Evolutionary conservation across 2,113 vertebrate genomes (phyloP).

Genomic region (Morone chrysops): DNA sequence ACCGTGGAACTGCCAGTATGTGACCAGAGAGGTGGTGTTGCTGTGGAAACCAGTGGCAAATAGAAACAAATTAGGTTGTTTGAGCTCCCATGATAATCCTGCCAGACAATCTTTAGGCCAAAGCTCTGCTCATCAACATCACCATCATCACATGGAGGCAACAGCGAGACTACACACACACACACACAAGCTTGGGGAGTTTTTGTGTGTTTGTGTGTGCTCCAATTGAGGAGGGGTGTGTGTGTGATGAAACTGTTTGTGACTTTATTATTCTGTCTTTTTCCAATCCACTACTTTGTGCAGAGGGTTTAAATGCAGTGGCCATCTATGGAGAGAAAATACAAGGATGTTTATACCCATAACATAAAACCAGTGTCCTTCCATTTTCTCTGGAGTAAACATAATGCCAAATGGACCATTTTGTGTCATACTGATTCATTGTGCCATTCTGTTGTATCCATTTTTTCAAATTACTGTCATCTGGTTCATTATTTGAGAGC

Average conservation of each 20-base stretch:
- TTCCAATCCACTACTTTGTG: constrained; percentile 18
- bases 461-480: neutral
- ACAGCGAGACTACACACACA: neutral
- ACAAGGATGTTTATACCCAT: constrained; percentile 4
- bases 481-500: constrained; percentile 14
- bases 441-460: neutral
- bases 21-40: constrained; percentile 44
- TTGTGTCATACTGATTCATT: constrained; percentile 25
- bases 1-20: constrained; percentile 15
- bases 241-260: constrained; percentile 27
- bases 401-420: neutral
- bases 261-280: constrained; percentile 37
- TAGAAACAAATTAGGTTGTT: constrained; percentile 58
- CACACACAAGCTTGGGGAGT: neutral
- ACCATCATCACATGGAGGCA: constrained; percentile 2
- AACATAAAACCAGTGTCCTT: neutral
- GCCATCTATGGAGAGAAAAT: neutral
- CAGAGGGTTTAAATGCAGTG: constrained; percentile 12
- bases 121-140: constrained; percentile 29
- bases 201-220: constrained; percentile 4
- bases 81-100: constrained; percentile 33
- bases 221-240: neutral
- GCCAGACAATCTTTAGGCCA: constrained; percentile 47
- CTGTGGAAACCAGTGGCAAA: constrained; percentile 64
- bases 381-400: constrained; percentile 12